These are phyloP conservation scores for Haplotaxodon microlepis DNA, from an alignment of 2,113 vertebrate species.

Conservation along the genomic window DNA sequence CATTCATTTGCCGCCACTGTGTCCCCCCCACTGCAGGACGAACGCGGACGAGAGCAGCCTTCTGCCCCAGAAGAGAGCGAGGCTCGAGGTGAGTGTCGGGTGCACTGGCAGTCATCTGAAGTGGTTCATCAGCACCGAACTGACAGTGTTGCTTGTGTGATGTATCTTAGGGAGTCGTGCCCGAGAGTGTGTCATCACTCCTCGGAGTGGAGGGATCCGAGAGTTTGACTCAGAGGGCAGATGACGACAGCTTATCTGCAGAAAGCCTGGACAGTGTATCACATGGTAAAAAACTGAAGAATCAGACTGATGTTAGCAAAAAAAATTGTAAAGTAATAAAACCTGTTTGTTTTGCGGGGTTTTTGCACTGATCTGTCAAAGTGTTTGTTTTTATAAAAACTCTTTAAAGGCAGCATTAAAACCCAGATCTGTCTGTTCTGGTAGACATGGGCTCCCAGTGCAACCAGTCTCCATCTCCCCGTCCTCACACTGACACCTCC, in stretches of 20 bases:
- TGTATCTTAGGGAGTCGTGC: slow-evolving; percentile 50
- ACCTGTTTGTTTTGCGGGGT: neutral
- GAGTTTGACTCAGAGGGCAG: slow-evolving; percentile 65
- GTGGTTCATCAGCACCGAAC: neutral
- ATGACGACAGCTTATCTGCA: slow-evolving; percentile 86
- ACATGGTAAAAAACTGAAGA: slow-evolving; percentile 71
- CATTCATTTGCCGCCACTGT: neutral
- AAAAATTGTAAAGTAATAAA: neutral
- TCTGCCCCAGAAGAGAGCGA: slow-evolving; percentile 77
- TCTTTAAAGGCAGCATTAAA: neutral
- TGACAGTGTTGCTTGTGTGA: neutral
- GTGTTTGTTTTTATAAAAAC: neutral
- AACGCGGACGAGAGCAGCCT: slow-evolving; percentile 65
- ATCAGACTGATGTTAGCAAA: neutral
- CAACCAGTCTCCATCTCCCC: slow-evolving; percentile 75
- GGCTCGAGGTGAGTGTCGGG: slow-evolving; percentile 79
- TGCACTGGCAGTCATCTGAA: neutral
- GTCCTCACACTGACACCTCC: slow-evolving; percentile 73
- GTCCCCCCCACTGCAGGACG: slow-evolving; percentile 62
- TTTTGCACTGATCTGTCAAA: neutral
- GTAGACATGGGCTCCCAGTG: slow-evolving; percentile 71
- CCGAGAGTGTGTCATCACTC: slow-evolving; percentile 57
- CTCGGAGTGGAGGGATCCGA: slow-evolving; percentile 54
- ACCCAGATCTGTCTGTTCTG: slow-evolving; percentile 47
- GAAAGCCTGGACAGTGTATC: slow-evolving; percentile 85